These are phyloP conservation scores for Aphodius sticticus DNA, from an alignment of 2,888 invertebrate genomes.

Conservation along the genomic window DNA sequence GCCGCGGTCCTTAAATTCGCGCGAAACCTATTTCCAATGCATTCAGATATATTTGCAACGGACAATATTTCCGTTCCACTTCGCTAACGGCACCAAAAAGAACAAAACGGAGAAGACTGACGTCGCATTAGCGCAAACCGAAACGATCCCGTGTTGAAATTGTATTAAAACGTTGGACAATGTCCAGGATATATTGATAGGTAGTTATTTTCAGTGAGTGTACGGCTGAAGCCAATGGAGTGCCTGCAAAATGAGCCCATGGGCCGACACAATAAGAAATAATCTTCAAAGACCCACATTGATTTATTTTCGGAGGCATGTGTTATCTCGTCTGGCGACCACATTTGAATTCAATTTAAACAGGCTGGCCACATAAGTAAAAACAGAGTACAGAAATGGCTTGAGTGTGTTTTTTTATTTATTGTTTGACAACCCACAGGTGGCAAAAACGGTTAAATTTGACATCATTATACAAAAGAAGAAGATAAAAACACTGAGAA, in stretches of 20 bases:
- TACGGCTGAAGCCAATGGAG: background rate
- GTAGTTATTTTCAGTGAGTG: slow-evolving; percentile 18
- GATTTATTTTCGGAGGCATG: background rate
- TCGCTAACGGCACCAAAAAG: background rate
- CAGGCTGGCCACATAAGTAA: too few species aligned
- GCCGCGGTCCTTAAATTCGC: background rate
- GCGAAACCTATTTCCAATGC: background rate
- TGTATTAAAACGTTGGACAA: slow-evolving; percentile 19
- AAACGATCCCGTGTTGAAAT: background rate
- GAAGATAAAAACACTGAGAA: too few species aligned
- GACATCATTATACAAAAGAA: too few species aligned
- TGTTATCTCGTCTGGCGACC: too few species aligned
- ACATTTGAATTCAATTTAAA: too few species aligned
- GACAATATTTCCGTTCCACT: background rate
- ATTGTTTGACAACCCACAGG: too few species aligned
- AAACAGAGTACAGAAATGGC: too few species aligned
- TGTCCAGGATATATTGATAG: slow-evolving; percentile 24
- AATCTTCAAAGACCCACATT: background rate
- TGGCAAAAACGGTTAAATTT: too few species aligned
- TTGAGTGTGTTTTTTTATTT: too few species aligned
- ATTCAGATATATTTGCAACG: background rate
- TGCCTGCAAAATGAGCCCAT: background rate
- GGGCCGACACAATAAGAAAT: background rate
- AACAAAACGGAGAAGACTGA: background rate
- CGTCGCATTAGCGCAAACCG: background rate